Evolutionary conservation across 2,797 vertebrate species (phyloP).

Genomic region (Ciconia nigra): DNA sequence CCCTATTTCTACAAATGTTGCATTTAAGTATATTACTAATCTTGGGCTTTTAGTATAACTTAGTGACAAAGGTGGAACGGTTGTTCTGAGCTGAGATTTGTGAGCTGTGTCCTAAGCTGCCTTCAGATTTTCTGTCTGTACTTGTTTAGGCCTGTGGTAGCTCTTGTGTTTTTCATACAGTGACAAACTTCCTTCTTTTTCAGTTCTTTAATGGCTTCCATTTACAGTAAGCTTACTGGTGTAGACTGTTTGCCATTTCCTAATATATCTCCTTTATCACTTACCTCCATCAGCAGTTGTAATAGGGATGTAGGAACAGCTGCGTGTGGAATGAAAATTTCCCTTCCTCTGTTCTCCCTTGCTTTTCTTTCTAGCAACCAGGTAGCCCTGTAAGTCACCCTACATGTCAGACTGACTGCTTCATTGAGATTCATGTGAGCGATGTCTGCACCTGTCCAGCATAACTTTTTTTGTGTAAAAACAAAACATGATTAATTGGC

Average conservation of each 20-base stretch:
- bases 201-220: not conserved
- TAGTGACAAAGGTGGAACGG: not conserved
- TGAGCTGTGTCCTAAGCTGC: not conserved
- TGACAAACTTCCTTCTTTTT: not conserved
- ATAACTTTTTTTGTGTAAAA: not conserved
- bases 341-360: not conserved
- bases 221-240: not conserved
- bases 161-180: not conserved
- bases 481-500: not conserved
- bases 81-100: not conserved
- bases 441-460: not conserved
- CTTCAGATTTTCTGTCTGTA: not conserved
- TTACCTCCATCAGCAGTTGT: not conserved
- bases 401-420: not conserved
- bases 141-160: not conserved
- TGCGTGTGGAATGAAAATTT: not conserved
- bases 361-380: not conserved
- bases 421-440: not conserved
- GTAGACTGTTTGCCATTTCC: not conserved
- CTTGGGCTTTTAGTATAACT: not conserved
- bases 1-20: accelerated
- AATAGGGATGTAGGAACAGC: not conserved
- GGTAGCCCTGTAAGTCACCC: not conserved
- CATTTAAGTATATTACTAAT: not conserved
- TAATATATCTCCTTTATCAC: not conserved